Evolutionary conservation across 2,888 invertebrate genomes (phyloP).

Genomic region (Sphaerophoria rueppellii): DNA sequence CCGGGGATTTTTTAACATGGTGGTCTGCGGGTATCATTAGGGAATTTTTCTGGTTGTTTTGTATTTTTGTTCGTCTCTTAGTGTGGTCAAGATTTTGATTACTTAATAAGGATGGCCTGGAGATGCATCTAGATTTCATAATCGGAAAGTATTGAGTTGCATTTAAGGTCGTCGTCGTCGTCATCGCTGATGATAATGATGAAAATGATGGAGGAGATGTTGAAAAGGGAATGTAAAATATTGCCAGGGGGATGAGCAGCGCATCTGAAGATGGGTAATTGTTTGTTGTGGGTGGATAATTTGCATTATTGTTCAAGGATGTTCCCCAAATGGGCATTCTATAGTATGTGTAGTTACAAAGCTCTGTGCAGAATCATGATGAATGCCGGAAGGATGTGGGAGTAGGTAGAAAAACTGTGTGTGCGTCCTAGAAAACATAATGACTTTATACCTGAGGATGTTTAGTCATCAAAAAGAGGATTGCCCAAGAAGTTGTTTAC

Average conservation of each 20-base stretch:
- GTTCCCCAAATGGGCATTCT: not conserved
- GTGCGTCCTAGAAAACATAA: too few species aligned
- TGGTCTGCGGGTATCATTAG: conserved; percentile 36
- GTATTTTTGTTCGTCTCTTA: conserved; percentile 29
- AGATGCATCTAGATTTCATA: conserved; percentile 71
- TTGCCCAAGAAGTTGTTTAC: too few species aligned
- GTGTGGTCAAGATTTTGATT: conserved; percentile 74
- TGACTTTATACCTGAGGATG: too few species aligned
- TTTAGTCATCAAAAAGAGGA: too few species aligned
- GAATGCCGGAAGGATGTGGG: too few species aligned
- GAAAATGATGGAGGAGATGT: conserved; percentile 36
- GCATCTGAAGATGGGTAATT: conserved; percentile 58
- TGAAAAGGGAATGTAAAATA: conserved; percentile 35
- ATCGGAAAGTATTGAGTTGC: conserved; percentile 43
- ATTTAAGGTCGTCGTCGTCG: conserved; percentile 51
- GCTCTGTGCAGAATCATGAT: too few species aligned
- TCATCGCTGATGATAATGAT: conserved; percentile 5
- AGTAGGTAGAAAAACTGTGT: too few species aligned
- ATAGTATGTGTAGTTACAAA: too few species aligned
- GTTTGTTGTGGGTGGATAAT: conserved; percentile 64
- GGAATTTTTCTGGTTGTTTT: conserved; percentile 6
- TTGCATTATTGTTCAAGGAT: conserved; percentile 45
- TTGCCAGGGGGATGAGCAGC: conserved; percentile 39
- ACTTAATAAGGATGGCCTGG: conserved; percentile 69
- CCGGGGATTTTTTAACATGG: conserved; percentile 50